These are phyloP conservation scores for Columba guinea DNA, from an alignment of 2,797 vertebrate genomes.

Conservation along the genomic window DNA sequence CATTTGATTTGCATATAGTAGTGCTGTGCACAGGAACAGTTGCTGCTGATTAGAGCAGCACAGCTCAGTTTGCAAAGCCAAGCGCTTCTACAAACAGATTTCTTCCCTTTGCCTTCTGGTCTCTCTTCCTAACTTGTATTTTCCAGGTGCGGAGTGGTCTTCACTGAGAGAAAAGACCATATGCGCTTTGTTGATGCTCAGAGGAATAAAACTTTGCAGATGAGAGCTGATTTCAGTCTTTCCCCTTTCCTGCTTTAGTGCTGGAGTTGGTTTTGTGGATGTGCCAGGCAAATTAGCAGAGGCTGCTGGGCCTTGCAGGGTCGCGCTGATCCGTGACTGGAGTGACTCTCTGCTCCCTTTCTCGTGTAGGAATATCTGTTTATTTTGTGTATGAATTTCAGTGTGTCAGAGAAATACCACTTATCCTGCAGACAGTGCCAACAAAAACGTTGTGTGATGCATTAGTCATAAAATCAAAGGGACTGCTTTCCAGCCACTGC, in stretches of 20 bases:
- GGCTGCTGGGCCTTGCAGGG: not conserved
- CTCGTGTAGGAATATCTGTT: not conserved
- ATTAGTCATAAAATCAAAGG: not conserved
- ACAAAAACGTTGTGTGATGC: not conserved
- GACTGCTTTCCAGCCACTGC: not conserved
- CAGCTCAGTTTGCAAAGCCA: not conserved
- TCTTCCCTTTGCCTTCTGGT: conserved; percentile 23
- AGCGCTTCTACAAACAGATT: conserved; percentile 1
- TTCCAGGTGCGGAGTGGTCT: conserved; percentile 31
- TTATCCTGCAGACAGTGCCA: not conserved
- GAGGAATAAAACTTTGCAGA: not conserved
- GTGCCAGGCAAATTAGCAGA: not conserved
- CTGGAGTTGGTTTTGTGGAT: not conserved
- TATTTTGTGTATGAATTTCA: conserved; percentile 27
- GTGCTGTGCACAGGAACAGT: not conserved
- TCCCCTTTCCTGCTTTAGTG: not conserved
- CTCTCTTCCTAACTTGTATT: not conserved
- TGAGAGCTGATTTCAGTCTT: not conserved
- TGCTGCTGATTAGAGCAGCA: not conserved
- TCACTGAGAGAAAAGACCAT: conserved; percentile 18
- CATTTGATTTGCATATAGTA: not conserved
- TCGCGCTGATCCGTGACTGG: not conserved
- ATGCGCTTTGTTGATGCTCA: not conserved
- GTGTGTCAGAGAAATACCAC: not conserved
- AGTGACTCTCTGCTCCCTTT: not conserved